These are phyloP conservation scores for Callocephalon fimbriatum DNA, from an alignment of 2,113 vertebrate species.

Conservation along the genomic window DNA sequence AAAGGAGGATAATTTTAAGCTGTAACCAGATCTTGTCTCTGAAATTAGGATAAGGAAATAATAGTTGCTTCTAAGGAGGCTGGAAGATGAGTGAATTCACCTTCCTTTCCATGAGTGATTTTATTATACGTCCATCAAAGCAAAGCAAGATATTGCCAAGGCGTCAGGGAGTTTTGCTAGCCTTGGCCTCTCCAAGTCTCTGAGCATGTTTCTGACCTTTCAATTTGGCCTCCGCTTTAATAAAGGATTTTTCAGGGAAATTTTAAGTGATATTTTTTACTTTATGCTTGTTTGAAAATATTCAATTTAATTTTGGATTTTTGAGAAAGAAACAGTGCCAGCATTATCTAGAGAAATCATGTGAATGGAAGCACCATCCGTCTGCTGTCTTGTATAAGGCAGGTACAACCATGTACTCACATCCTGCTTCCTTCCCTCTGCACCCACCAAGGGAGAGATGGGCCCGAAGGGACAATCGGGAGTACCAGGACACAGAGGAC, in stretches of 20 bases:
- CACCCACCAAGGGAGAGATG: constrained; percentile 90
- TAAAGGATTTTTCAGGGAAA: neutral
- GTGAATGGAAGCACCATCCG: neutral
- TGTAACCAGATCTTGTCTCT: constrained; percentile 33
- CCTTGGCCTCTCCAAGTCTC: neutral
- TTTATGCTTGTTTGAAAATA: neutral
- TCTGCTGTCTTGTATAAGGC: neutral
- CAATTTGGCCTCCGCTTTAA: neutral
- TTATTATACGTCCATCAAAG: neutral
- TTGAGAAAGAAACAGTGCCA: neutral
- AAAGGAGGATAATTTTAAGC: neutral
- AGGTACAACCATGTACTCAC: neutral
- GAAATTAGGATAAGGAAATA: constrained; percentile 52
- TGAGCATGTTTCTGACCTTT: neutral
- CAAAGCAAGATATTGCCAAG: neutral
- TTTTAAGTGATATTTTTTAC: neutral
- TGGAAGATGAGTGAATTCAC: neutral
- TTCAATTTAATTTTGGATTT: neutral
- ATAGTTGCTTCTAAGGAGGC: neutral
- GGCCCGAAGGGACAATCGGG: constrained; percentile 96
- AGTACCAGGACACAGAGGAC: constrained; percentile 90
- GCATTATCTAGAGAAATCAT: neutral
- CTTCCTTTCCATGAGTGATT: neutral
- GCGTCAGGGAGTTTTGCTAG: neutral
- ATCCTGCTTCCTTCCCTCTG: neutral